phyloP scores from a whole-genome alignment of 2,888 invertebrate genomes.

The Hydropsyche betteni region DNA sequence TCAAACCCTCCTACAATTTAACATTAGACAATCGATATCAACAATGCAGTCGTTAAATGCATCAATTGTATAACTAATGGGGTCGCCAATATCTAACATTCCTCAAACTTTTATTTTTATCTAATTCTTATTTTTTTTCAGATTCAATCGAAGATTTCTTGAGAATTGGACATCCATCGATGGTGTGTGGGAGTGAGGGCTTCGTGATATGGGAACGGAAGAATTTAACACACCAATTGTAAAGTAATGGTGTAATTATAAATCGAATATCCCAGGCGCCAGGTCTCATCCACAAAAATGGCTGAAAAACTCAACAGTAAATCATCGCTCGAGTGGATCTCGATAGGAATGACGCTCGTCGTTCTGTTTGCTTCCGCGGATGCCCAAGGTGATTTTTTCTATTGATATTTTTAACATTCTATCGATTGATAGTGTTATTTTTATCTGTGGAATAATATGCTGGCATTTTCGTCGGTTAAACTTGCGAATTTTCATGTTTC shows the following conservation, averaged over 20 bases:
- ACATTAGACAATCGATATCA: background rate
- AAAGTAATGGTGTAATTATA: conserved; percentile 21
- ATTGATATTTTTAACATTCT: background rate
- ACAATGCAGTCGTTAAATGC: no score
- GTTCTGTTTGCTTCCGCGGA: background rate
- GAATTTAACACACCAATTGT: background rate
- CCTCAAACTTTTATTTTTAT: no score
- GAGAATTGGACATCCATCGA: background rate
- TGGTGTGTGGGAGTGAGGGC: background rate
- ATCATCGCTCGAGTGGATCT: conserved; percentile 7
- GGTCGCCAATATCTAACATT: background rate
- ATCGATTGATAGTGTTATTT: background rate
- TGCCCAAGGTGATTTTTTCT: conserved; percentile 6
- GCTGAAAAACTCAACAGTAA: background rate
- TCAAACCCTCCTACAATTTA: background rate
- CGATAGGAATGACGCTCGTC: background rate
- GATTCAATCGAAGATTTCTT: background rate
- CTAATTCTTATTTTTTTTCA: no score
- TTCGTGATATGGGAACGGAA: background rate
- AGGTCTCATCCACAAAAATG: conserved; percentile 2
- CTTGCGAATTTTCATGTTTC: background rate
- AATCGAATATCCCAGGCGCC: background rate
- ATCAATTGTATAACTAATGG: background rate
- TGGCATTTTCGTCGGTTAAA: background rate
- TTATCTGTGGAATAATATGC: background rate